Percentiles rank a stretch among this genome's conserved stretches.
Evolutionary conservation across 1,140 invertebrate species (phyloP).

Genomic region (Argopecten irradians): DNA sequence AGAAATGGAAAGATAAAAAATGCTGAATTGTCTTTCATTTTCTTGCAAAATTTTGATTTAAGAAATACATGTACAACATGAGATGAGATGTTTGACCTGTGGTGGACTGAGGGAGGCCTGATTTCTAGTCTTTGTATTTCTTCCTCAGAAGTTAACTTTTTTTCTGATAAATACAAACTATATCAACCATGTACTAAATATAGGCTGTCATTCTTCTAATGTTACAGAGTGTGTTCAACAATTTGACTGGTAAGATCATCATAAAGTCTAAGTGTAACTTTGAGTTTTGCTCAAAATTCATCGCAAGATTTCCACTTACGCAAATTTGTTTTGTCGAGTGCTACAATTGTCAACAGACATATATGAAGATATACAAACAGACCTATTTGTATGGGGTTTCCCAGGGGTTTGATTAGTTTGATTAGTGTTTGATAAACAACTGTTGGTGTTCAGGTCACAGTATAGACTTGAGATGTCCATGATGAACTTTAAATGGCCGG

Average conservation of each 20-base stretch:
- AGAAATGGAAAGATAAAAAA: too few species aligned
- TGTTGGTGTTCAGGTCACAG: neutral
- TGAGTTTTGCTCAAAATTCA: too few species aligned
- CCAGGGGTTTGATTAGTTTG: neutral
- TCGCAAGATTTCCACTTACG: too few species aligned
- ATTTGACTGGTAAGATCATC: too few species aligned
- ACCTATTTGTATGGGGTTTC: too few species aligned
- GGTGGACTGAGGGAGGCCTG: neutral
- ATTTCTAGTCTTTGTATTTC: neutral
- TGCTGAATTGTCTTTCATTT: too few species aligned
- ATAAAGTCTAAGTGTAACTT: too few species aligned
- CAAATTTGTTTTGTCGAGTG: too few species aligned
- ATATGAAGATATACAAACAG: too few species aligned
- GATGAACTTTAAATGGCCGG: neutral
- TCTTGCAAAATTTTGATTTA: neutral
- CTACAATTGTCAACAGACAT: too few species aligned
- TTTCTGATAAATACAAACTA: neutral
- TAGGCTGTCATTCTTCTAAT: neutral
- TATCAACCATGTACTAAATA: neutral
- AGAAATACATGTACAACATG: neutral
- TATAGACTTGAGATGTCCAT: neutral
- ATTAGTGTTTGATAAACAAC: neutral
- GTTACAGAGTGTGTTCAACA: too few species aligned
- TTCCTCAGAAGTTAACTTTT: neutral
- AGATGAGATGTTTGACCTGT: neutral